Evolutionary conservation across 2,797 vertebrate genomes (phyloP), one percentile per base, ranked within the genome.

Genomic region (Bradypodion ventrale): DNA sequence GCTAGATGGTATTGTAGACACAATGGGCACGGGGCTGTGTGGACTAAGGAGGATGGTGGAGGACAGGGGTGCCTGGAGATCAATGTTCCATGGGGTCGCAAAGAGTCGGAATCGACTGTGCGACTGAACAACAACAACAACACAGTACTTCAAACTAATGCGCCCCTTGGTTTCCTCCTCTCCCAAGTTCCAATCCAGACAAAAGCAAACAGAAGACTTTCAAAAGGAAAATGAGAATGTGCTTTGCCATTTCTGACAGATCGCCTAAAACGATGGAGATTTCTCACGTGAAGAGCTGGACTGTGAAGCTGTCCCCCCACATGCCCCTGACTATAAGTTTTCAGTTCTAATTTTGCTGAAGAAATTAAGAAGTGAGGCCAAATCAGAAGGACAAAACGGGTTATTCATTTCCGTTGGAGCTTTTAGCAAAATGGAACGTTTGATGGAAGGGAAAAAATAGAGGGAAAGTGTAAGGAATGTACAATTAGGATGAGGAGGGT

Each of bases 351-450:
- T 46, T 87, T 35, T 29, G 8, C 79, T 73, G 0, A 10, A 74
- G 60, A 70, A 78, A 84, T 87, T 72, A 56, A 56, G 52, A 16
- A 56, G 21, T 19, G 16, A 56, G 82, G 83, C 80, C 83, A 87
- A 75, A 86, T 15, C 5, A 32, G 52, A 60, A 60, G 83, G 35
- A 19, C n/a, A 42, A 13, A 7, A 19, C 10, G 19, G 46, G 19
- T 60, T 9, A 9, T 56, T 56, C 5, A n/a, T 80, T 2, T 62
- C n/a, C 40, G 46, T 4, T 5, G 8, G n/a, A 25, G n/a, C 6
- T 29, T 44, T 10, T n/a, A 2, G 3, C 25, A 29, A 44, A 44
- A 27, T 12, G 69, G 62, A 73, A n/a, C 9, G 7, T 6, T 60
- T 5, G 12, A 1, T 56, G 19, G 21, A 56, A 56, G 52, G 52